phyloP scores from a whole-genome alignment of 2,113 vertebrate species.

The Caranx melampygus region DNA sequence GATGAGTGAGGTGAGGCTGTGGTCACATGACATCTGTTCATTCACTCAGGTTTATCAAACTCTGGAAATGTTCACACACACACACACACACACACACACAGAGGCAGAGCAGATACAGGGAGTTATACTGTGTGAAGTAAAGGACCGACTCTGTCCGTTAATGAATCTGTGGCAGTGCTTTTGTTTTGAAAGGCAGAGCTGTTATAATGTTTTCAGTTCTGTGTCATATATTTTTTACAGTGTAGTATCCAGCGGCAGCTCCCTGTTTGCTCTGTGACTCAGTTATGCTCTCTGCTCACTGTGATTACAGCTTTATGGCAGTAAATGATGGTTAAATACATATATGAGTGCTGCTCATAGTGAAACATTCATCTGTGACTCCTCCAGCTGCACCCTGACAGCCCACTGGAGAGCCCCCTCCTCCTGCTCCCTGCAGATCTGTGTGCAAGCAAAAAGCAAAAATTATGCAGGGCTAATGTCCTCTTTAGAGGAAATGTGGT shows the following conservation, averaged over 20 bases:
- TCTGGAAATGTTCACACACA: conserved; percentile 23
- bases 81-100: neutral
- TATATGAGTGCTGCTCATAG: neutral
- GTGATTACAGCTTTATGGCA: neutral
- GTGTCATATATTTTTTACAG: too few species aligned
- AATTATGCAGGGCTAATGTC: conserved; percentile 67
- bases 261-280: neutral
- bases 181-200: too few species aligned
- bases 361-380: conserved; percentile 45
- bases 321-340: neutral
- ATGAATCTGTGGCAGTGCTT: neutral
- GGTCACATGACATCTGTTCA: conserved; percentile 5
- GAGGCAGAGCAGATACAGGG: conserved; percentile 11
- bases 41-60: conserved; percentile 28
- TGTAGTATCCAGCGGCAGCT: too few species aligned
- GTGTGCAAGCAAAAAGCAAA: conserved; percentile 50
- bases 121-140: conserved; percentile 15
- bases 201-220: too few species aligned
- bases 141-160: neutral
- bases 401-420: conserved; percentile 26
- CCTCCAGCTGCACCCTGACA: neutral
- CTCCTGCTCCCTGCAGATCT: conserved; percentile 35
- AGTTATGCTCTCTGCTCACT: neutral
- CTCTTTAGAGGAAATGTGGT: conserved; percentile 63
- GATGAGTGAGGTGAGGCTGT: conserved; percentile 31